Percentiles rank a stretch among this genome's conserved stretches.
phyloP scores from a whole-genome alignment of 2,888 invertebrate genomes.

The Trypoxylon attenuatum region DNA sequence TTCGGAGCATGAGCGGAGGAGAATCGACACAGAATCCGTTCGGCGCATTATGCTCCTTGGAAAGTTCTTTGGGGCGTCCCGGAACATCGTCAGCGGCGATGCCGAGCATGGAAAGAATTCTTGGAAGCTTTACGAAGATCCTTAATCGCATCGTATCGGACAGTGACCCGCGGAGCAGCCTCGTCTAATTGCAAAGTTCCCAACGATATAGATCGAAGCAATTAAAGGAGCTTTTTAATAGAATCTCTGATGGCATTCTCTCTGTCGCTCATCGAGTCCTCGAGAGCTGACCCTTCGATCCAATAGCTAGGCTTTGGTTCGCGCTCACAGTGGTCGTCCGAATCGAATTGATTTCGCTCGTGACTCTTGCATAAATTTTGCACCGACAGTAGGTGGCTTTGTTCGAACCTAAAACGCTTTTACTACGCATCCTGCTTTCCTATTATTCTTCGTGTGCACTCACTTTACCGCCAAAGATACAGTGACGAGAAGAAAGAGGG shows the following conservation, averaged over 20 bases:
- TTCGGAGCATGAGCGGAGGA: not conserved
- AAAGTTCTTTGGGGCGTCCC: not conserved
- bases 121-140: not conserved
- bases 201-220: not conserved
- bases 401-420: no score
- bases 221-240: not conserved
- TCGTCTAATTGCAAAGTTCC: not conserved
- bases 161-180: no score
- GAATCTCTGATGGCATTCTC: not conserved
- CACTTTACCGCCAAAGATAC: not conserved
- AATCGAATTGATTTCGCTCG: no score
- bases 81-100: not conserved
- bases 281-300: no score
- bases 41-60: not conserved
- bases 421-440: no score
- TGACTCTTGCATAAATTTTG: no score
- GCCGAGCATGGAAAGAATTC: not conserved
- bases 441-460: no score
- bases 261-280: not conserved
- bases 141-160: not conserved
- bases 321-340: no score
- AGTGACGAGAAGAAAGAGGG: not conserved
- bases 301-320: no score
- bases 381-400: no score
- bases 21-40: not conserved